Evolutionary conservation across 2,113 vertebrate species (phyloP).

Genomic region (Beaufortia kweichowensis): DNA sequence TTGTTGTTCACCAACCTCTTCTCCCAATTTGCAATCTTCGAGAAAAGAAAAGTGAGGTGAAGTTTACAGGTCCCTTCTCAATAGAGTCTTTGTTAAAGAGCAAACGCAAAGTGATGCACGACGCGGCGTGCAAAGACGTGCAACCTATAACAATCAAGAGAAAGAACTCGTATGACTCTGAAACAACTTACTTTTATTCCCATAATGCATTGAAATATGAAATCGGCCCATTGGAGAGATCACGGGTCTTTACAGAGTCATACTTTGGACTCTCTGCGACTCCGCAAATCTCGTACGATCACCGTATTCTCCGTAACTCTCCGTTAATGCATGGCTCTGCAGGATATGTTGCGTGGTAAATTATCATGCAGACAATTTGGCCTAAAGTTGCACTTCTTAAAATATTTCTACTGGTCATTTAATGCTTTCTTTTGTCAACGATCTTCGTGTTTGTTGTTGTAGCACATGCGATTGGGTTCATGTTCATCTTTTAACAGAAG

Average conservation of each 20-base stretch:
- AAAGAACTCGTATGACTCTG: neutral
- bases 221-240: neutral
- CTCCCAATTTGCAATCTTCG: neutral
- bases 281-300: neutral
- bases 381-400: slow-evolving; percentile 35
- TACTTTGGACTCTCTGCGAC: neutral
- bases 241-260: neutral
- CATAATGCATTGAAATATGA: neutral
- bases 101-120: slow-evolving; percentile 23
- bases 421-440: too few species aligned
- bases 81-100: slow-evolving; percentile 70
- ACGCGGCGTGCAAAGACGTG: neutral
- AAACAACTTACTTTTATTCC: neutral
- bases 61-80: slow-evolving; percentile 69
- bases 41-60: slow-evolving; percentile 46
- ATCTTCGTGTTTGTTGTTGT: too few species aligned
- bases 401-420: neutral
- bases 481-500: too few species aligned
- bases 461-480: too few species aligned
- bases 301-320: neutral
- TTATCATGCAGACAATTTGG: too few species aligned
- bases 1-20: neutral
- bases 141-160: neutral
- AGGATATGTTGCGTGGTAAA: slow-evolving; percentile 3
- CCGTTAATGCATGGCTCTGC: neutral